Base-by-base conservation (phyloP, 2,888 invertebrate genomes). In the Dicycla oo region DNA sequence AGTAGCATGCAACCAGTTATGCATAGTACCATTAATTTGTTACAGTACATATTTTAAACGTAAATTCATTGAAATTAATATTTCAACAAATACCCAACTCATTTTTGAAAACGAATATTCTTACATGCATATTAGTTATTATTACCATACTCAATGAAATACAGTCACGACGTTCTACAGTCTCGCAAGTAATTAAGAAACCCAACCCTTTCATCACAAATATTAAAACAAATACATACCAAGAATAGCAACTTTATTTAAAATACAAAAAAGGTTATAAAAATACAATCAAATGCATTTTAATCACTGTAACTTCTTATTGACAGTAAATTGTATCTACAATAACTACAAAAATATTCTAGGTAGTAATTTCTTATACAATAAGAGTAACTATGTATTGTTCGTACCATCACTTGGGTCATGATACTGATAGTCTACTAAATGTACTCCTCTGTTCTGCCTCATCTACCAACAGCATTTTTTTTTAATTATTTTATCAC, bases 211-310 rank as follows among this genome's bases (percentile, higher is more conserved):
- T 74, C 64, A 58, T 69, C 68, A 75, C 61, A 67, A 62, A 80
- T 80, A 92, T 88, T 88, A 88, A 94, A 95, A 94, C 93, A 90
- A 92, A 77, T 86, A 83, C 81, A 63, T 90, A 93, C 93, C 91
- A 94, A 94, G 95, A 95, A 95, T 96, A 95, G 95, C 94, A 96
- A 95, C 95, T 96, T 96, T 96, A 96, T 96, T 86, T 95, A 95
- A 95, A 95, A 94, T 94, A 95, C 94, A 95, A 95, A 94, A 87
- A 95, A 94, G 92, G 93, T 93, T 95, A 94, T 94, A 95, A 95
- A 79, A 96, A 95, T 96, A 95, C 95, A 95, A 95, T 96, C 94
- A 95, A 95, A 95, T 96, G 95, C 95, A 92, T 93, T 92, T 86
- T 90, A 91, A 94, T 95, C 95, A 95, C 95, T 95, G 95, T 92